These are phyloP conservation scores for Phylloscopus trochilus DNA, from an alignment of 2,113 vertebrate species.

Conservation along the genomic window DNA sequence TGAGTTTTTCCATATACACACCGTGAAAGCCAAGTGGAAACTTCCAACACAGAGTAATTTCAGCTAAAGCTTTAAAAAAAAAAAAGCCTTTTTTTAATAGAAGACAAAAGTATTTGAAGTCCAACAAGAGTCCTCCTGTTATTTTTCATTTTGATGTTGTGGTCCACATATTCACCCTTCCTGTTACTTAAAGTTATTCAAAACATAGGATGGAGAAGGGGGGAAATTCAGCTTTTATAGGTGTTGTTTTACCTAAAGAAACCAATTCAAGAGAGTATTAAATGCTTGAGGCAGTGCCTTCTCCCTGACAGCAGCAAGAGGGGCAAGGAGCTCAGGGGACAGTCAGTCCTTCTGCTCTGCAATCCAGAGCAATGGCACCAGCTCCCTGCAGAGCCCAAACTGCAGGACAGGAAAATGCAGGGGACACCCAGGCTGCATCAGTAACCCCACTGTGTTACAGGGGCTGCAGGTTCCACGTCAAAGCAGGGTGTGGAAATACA, in stretches of 20 bases:
- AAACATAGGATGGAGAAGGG: rapidly evolving
- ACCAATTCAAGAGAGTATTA: background rate
- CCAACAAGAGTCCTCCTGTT: background rate
- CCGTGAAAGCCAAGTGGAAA: rapidly evolving
- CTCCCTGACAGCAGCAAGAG: background rate
- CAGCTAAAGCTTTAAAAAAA: background rate
- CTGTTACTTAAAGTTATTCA: background rate
- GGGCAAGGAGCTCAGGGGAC: background rate
- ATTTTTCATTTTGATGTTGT: background rate
- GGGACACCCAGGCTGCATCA: background rate
- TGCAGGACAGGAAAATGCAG: background rate
- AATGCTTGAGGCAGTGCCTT: rapidly evolving
- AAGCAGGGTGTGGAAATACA: background rate
- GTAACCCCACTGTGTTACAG: rapidly evolving
- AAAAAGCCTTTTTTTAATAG: background rate
- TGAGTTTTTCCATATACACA: background rate
- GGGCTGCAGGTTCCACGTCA: background rate
- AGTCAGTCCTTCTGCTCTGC: background rate
- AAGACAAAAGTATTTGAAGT: background rate
- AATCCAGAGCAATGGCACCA: background rate
- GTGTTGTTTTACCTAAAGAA: background rate
- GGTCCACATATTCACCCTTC: background rate
- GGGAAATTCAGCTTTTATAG: background rate
- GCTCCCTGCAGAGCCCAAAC: background rate
- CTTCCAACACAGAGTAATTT: background rate